A percentile compares a stretch with the other conserved stretches of the same genome.
Evolutionary conservation across 2,113 vertebrate genomes (phyloP).

Genomic region (Camelus dromedarius): DNA sequence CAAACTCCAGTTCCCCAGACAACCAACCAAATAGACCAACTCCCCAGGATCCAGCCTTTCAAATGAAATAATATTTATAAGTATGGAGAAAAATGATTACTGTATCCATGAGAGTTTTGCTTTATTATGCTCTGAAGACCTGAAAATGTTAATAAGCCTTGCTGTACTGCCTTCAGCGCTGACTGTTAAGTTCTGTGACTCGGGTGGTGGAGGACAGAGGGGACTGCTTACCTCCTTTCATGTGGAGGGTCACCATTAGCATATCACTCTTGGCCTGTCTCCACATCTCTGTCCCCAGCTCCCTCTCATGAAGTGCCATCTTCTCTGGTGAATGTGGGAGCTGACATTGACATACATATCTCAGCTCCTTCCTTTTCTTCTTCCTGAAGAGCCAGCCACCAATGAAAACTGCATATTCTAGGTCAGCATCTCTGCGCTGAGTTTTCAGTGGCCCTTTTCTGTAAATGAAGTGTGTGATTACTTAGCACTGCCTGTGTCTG

Average conservation of each 20-base stretch:
- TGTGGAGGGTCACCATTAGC: background rate
- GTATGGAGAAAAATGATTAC: background rate
- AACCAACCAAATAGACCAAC: background rate
- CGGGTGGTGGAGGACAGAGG: background rate
- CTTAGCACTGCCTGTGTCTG: background rate
- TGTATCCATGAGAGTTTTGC: background rate
- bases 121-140: background rate
- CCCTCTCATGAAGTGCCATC: background rate
- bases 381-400: background rate
- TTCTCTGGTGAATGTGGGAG: background rate
- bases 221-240: background rate
- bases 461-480: background rate
- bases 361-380: background rate
- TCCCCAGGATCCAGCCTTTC: background rate
- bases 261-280: background rate
- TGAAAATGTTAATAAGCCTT: background rate
- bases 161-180: background rate
- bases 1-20: background rate
- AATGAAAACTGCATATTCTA: background rate
- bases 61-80: conserved; percentile 32
- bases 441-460: background rate
- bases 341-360: background rate
- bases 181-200: background rate
- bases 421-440: background rate
- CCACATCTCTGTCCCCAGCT: background rate